Evolutionary conservation across 2,888 invertebrate genomes (phyloP).

Genomic region (Blastobasis adustella): DNA sequence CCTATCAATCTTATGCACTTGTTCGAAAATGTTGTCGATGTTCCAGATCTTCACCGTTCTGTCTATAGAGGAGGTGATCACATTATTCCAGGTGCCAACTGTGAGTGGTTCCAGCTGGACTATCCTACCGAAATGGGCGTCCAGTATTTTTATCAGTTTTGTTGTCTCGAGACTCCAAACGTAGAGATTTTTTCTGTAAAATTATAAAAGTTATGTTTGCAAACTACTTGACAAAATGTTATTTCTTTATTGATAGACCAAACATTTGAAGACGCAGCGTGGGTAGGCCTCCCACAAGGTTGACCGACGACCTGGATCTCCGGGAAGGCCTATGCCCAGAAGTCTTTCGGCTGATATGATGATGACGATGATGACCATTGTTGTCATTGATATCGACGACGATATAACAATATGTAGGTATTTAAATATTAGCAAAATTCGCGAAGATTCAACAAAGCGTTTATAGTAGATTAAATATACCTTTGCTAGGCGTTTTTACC

Average conservation of each 20-base stretch:
- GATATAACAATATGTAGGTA: not conserved
- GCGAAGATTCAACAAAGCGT: too few species aligned
- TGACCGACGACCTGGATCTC: not conserved
- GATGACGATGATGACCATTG: not conserved
- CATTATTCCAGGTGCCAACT: conserved; percentile 92
- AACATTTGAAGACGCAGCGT: not conserved
- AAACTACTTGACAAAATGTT: not conserved
- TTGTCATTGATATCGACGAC: not conserved
- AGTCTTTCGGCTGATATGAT: too few species aligned
- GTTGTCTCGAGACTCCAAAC: conserved; percentile 92
- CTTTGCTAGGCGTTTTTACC: conserved; percentile 50
- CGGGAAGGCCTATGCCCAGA: not conserved
- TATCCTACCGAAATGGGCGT: conserved; percentile 97
- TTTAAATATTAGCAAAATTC: too few species aligned
- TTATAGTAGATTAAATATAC: not conserved
- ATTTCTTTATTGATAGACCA: too few species aligned
- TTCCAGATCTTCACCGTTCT: conserved; percentile 99
- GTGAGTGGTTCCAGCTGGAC: conserved; percentile 92
- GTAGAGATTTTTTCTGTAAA: conserved; percentile 89
- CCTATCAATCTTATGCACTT: conserved; percentile 95
- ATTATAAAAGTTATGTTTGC: not conserved
- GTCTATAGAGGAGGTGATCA: conserved; percentile 98
- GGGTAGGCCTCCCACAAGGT: not conserved
- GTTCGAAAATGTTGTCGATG: conserved; percentile 98
- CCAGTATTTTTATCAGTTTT: conserved; percentile 91